Conservation (phyloP, 2,797 vertebrate species). For the Pipistrellus pipistrellus region DNA sequence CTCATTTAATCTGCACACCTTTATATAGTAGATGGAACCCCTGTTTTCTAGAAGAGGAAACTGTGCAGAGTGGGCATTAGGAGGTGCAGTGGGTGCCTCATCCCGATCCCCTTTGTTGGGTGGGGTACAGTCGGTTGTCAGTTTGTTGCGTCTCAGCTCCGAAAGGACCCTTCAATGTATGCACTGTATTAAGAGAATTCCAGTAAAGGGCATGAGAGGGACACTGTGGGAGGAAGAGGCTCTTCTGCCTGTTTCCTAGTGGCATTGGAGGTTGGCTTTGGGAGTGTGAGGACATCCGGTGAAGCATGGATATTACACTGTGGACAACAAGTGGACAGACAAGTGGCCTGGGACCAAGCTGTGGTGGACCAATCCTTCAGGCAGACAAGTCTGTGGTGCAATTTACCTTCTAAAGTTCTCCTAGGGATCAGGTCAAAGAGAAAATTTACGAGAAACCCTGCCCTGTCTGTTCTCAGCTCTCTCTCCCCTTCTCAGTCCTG, state of each 20-base stretch:
- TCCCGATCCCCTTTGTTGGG: neutral
- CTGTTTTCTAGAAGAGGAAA: neutral
- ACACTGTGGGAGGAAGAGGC: neutral
- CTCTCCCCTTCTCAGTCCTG: neutral
- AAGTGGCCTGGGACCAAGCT: too few species aligned
- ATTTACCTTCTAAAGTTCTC: neutral
- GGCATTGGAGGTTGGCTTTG: neutral
- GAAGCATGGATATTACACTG: neutral
- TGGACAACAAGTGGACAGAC: too few species aligned
- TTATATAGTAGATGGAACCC: neutral
- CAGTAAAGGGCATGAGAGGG: neutral
- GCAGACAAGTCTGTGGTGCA: neutral
- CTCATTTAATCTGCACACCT: neutral
- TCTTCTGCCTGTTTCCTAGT: neutral
- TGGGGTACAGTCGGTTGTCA: neutral
- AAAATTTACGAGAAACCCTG: neutral
- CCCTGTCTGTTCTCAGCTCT: neutral
- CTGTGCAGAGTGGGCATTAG: neutral
- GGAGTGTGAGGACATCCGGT: neutral
- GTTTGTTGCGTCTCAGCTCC: neutral
- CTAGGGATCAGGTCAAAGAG: neutral
- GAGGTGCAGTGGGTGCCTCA: neutral
- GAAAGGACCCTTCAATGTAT: neutral
- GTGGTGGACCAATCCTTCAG: neutral
- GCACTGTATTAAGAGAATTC: neutral